A percentile compares a stretch with the other conserved stretches of the same genome.
phyloP scores from a whole-genome alignment of 2,888 invertebrate genomes.

The Plemyria rubiginata region DNA sequence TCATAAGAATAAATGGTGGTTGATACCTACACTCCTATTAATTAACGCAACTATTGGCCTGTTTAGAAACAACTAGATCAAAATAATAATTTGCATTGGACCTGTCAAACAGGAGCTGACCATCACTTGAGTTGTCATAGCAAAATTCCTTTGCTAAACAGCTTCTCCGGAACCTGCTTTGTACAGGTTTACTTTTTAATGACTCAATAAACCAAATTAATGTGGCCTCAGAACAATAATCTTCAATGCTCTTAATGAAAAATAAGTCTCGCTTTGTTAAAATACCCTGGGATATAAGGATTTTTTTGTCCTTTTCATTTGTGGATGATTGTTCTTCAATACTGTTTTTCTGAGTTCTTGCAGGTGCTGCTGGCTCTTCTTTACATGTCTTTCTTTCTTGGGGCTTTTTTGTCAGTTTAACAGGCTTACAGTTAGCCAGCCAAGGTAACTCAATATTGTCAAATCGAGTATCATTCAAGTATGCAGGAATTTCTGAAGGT shows the following conservation, averaged over 20 bases:
- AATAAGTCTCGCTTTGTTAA: slow-evolving; percentile 53
- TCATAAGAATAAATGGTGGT: too few relatives aligned
- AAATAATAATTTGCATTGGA: slow-evolving; percentile 29
- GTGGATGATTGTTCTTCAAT: slow-evolving; percentile 2
- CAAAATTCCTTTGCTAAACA: slow-evolving; percentile 31
- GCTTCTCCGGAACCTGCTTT: slow-evolving; percentile 24
- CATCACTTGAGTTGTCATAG: slow-evolving; percentile 3
- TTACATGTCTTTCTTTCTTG: background rate
- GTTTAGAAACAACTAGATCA: slow-evolving; percentile 14
- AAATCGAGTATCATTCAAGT: slow-evolving; percentile 57
- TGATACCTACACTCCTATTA: too few relatives aligned
- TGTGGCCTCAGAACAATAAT: slow-evolving; percentile 43
- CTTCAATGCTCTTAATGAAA: slow-evolving; percentile 55
- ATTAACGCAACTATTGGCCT: too few relatives aligned
- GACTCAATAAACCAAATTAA: slow-evolving; percentile 55
- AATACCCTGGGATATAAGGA: slow-evolving; percentile 31
- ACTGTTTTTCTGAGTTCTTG: background rate
- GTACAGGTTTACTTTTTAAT: slow-evolving; percentile 25
- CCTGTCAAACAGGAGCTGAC: background rate
- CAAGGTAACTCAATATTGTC: slow-evolving; percentile 32
- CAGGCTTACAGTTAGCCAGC: slow-evolving; percentile 23
- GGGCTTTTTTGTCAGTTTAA: slow-evolving; percentile 8
- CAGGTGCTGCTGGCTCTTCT: background rate
- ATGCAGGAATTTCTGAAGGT: slow-evolving; percentile 52
- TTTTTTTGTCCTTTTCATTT: slow-evolving; percentile 15